Conservation (phyloP, 1,140 invertebrate genomes). For the Drosophila parvula region DNA sequence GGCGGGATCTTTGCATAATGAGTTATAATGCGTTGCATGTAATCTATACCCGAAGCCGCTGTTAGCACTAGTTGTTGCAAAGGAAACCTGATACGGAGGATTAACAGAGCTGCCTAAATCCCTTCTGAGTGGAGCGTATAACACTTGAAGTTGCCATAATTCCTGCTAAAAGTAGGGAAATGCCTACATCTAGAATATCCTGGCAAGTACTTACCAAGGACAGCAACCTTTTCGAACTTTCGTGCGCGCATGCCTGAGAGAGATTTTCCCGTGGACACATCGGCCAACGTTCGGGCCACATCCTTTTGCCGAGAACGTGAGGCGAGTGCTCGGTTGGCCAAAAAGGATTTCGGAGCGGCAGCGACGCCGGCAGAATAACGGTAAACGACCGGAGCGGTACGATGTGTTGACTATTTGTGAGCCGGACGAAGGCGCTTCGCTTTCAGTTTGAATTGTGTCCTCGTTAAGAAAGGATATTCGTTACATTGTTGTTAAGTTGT, state of each 20-base stretch:
- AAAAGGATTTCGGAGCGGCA: conserved; percentile 59
- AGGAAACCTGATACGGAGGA: neutral
- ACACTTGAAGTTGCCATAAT: conserved; percentile 45
- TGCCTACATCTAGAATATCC: neutral
- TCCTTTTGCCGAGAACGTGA: conserved; percentile 16
- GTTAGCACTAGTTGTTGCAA: conserved; percentile 9
- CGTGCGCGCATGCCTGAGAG: conserved; percentile 63
- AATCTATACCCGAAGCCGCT: conserved; percentile 14
- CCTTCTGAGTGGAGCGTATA: conserved; percentile 24
- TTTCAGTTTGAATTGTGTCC: conserved; percentile 84
- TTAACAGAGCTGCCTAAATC: conserved; percentile 7
- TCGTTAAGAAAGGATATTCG: conserved; percentile 84
- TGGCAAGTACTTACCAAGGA: conserved; percentile 20
- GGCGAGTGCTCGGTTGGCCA: conserved; percentile 25
- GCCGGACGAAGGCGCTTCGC: conserved; percentile 76
- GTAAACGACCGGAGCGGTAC: conserved; percentile 53
- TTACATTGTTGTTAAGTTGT: conserved; percentile 84
- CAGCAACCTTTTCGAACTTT: conserved; percentile 62
- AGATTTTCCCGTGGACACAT: conserved; percentile 13
- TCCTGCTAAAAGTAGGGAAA: conserved; percentile 33
- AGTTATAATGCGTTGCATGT: conserved; percentile 17
- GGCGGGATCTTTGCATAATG: conserved; percentile 31
- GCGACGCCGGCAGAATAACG: conserved; percentile 75
- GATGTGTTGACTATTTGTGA: conserved; percentile 83
- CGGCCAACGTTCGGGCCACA: conserved; percentile 16